Base-by-base conservation (phyloP, 2,113 vertebrate genomes). In the human region DNA sequence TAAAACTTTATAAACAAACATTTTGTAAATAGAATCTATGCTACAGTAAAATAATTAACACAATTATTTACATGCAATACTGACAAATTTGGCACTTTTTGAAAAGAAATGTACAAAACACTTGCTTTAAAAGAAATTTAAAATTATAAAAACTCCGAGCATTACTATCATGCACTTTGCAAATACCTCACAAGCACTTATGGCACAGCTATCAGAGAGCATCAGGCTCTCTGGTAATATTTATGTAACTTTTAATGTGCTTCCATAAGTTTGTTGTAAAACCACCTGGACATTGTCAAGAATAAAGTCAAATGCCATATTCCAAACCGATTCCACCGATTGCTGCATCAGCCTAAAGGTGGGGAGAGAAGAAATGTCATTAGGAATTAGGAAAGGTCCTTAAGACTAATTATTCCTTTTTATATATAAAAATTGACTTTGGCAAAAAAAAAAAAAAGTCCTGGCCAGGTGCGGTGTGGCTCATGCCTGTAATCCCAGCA, bases 271-370 rank as follows among this genome's bases (percentile, higher is more conserved):
- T 96, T 99, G 99, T 97, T 99, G 99, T 98, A 99, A 98, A 97
- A 99, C 99, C 98, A 99, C 99, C 98, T 99, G 99, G 98, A 99
- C 99, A 50, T 99, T 99, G 98, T 99, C 99, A 87, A 99, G 98
- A 99, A 99, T 99, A 98, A 99, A 99, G 98, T 99, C 99, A 98
- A 99, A 99, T 86, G 99, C 99, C 99, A 99, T 99, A 83, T 99
- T 99, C 99, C 99, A 99, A 93, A 99, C 99, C 0, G 99, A 99
- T 98, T 99, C 99, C 98, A 99, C 99, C 0, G 99, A 99, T 98
- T 99, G 99, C 98, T 99, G 99, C 99, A 99, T 99, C 97, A 99
- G 97, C 98, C 99, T 99, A 98, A 38, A 93, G 50, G 55, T 10
- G 43, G 30, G 45, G 66, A 79, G 70, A 90, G 57, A 93, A 92